Evolutionary conservation across 2,888 invertebrate genomes (phyloP), one percentile per base, ranked within the genome.

Genomic region (Lithosia quadra): DNA sequence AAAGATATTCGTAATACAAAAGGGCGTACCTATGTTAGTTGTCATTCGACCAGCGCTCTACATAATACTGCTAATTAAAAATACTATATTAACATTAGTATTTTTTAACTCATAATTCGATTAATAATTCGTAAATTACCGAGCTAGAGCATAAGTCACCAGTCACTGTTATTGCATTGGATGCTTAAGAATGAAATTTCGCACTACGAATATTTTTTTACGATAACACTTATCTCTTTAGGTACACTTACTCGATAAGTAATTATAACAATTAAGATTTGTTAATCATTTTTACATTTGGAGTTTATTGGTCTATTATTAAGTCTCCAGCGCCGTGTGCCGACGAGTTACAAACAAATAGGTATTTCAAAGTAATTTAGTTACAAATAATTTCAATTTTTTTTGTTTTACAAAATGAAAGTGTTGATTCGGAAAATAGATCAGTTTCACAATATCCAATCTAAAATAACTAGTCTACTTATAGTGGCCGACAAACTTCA

Each of bases 11-110:
- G 9, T 10, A 49, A n/a, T n/a, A n/a, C 49, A 49, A n/a, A 43
- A 43, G 8, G n/a, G 9, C 8, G 34, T 34, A 10, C 8, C 1
- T 34, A 34, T 7, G 9, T 34, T 7, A 34, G 10, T 2, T 34
- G n/a, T n/a, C 18, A n/a, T 49, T 49, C n/a, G 49, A 49, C 49
- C 49, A 49, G 49, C 49, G 49, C n/a, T n/a, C 49, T n/a, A n/a
- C 49, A 43, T n/a, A 8, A 49, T 18, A 18, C 5, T 18, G 18
- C 1, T 43, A 43, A 15, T 18, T 18, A 5, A 43, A 43, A 43
- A 43, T 43, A 39, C 39, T 36, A 36, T n/a, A n/a, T n/a, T n/a
- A n/a, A n/a, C n/a, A n/a, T n/a, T n/a, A n/a, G n/a, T n/a, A n/a
- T n/a, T n/a, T n/a, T n/a, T n/a, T n/a, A n/a, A n/a, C n/a, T n/a